Conservation (phyloP, 2,113 vertebrate species). For the Macroglossus sobrinus region DNA sequence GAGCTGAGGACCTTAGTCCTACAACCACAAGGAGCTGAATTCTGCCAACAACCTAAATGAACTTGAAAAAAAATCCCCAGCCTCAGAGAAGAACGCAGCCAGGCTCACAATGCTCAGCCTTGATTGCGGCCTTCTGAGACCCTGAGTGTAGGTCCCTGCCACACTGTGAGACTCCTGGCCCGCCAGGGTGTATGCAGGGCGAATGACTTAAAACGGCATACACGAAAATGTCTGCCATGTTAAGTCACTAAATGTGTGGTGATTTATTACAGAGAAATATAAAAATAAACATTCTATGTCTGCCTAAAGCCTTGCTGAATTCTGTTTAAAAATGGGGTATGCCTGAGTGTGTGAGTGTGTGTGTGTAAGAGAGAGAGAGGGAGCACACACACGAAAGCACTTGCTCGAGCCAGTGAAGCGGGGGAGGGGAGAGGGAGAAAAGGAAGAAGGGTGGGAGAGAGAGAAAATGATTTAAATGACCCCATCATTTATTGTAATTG, state of each 20-base stretch:
- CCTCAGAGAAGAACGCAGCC: not conserved
- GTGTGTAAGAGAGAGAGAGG: too few species aligned
- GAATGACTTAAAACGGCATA: too few species aligned
- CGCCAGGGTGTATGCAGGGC: not conserved
- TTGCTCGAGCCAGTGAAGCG: too few species aligned
- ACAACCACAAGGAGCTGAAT: not conserved
- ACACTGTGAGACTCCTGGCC: not conserved
- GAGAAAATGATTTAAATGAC: not conserved
- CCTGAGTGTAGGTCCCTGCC: not conserved
- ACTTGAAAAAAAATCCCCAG: not conserved
- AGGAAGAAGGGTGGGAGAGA: not conserved
- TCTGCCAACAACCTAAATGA: not conserved
- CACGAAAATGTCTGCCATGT: not conserved
- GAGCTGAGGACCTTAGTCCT: not conserved
- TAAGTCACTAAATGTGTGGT: not conserved
- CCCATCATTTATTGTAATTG: not conserved
- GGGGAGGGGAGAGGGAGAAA: not conserved
- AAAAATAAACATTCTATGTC: not conserved
- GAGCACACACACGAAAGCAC: rapidly evolving
- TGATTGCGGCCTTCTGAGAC: not conserved
- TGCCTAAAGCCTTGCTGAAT: not conserved
- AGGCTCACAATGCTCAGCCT: not conserved
- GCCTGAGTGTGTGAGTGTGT: not conserved
- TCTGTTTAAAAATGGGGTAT: not conserved
- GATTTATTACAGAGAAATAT: not conserved